These are phyloP conservation scores for Natrix natrix DNA, from an alignment of 2,797 vertebrate genomes.

Conservation along the genomic window DNA sequence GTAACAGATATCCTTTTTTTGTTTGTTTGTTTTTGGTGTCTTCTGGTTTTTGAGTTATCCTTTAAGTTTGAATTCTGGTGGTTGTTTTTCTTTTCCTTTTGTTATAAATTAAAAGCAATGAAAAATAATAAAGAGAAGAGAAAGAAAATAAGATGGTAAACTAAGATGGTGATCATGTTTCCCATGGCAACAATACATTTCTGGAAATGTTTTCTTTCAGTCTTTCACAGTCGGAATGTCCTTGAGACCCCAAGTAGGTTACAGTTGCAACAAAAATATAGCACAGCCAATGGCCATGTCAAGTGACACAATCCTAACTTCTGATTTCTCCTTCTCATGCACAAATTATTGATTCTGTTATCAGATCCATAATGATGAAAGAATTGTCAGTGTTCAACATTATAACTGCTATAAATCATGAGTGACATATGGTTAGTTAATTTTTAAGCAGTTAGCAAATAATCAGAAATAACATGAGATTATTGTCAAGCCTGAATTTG, in stretches of 20 bases:
- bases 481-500: too few relatives aligned
- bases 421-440: not conserved
- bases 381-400: not conserved
- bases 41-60: not conserved
- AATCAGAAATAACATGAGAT: not conserved
- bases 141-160: not conserved
- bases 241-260: not conserved
- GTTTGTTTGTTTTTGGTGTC: not conserved
- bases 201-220: not conserved
- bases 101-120: not conserved
- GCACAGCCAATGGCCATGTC: not conserved
- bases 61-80: not conserved
- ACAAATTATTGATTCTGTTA: not conserved
- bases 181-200: not conserved
- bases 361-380: not conserved
- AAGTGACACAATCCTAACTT: not conserved
- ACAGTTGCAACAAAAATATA: not conserved
- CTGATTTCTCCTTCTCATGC: not conserved
- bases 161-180: not conserved
- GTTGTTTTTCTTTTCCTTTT: not conserved
- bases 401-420: not conserved
- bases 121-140: not conserved
- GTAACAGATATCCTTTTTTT: not conserved
- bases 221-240: not conserved
- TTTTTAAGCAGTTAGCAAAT: constrained; percentile 7